These are phyloP conservation scores for Delphinus delphis DNA, from an alignment of 2,113 vertebrate species.

Conservation along the genomic window DNA sequence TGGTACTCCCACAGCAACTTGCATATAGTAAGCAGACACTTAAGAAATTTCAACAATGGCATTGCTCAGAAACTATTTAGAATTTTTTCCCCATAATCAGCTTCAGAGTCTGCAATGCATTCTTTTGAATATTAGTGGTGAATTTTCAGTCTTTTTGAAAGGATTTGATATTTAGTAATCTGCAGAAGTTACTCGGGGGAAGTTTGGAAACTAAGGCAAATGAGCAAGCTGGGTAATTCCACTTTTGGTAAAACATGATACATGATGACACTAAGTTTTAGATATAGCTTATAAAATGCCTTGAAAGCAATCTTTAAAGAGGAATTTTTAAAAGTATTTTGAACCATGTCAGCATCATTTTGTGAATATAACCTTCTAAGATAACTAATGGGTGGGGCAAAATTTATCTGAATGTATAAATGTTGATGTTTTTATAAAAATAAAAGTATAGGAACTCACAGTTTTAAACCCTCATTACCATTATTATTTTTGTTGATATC, in stretches of 20 bases:
- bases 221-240: constrained; percentile 19
- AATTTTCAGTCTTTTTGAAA: not conserved
- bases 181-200: constrained; percentile 16
- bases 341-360: not conserved
- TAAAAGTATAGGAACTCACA: not conserved
- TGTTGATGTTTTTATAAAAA: constrained; percentile 5
- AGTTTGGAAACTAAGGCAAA: constrained; percentile 33
- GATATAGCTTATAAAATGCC: not conserved
- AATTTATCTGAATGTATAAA: not conserved
- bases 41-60: not conserved
- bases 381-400: not conserved
- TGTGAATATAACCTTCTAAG: not conserved
- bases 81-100: not conserved
- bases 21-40: too few species aligned
- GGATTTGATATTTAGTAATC: not conserved
- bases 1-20: not conserved
- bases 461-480: not conserved
- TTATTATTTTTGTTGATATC: not conserved
- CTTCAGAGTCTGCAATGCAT: not conserved
- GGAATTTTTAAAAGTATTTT: constrained; percentile 6
- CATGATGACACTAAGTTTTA: not conserved
- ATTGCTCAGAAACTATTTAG: not conserved
- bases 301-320: not conserved
- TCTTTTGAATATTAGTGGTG: not conserved
- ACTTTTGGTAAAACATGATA: not conserved